Evolutionary conservation across 2,113 vertebrate species (phyloP).

Genomic region (Hemichromis elongatus): DNA sequence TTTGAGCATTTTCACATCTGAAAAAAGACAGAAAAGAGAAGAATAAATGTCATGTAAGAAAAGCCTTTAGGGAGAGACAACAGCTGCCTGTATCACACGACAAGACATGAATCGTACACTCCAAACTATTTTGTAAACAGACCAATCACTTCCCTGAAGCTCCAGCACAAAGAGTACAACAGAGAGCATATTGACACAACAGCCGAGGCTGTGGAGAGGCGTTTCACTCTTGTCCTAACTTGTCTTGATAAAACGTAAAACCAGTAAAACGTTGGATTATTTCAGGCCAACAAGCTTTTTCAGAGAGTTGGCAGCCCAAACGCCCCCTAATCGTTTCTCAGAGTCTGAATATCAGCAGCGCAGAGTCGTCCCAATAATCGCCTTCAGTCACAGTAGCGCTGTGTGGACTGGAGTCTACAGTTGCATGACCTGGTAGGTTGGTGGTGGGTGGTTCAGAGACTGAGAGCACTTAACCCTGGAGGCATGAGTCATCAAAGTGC

Average conservation of each 20-base stretch:
- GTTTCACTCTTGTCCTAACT: slow-evolving; percentile 59
- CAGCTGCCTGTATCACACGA: not conserved
- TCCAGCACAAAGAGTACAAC: not conserved
- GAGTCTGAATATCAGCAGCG: not conserved
- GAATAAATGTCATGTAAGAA: not conserved
- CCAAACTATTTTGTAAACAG: not conserved
- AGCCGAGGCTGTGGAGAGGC: slow-evolving; percentile 4
- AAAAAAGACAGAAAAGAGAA: not conserved
- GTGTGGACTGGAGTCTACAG: slow-evolving; percentile 14
- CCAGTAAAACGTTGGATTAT: slow-evolving; percentile 28
- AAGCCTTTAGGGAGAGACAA: not conserved
- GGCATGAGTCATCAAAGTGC: not conserved
- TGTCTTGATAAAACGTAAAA: slow-evolving; percentile 32
- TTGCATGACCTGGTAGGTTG: not conserved
- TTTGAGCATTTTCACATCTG: slow-evolving; percentile 47
- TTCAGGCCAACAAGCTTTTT: slow-evolving; percentile 30
- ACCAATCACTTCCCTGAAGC: not conserved
- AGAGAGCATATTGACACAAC: slow-evolving; percentile 8
- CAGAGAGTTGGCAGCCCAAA: slow-evolving; percentile 23
- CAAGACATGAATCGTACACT: not conserved
- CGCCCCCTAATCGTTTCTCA: slow-evolving; percentile 8
- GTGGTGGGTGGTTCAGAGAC: slow-evolving; percentile 4
- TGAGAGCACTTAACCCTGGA: not conserved
- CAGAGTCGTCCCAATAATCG: not conserved
- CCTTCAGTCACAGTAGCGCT: not conserved